Conservation (phyloP, 1,140 invertebrate species). For the Cotesia chilonis region DNA sequence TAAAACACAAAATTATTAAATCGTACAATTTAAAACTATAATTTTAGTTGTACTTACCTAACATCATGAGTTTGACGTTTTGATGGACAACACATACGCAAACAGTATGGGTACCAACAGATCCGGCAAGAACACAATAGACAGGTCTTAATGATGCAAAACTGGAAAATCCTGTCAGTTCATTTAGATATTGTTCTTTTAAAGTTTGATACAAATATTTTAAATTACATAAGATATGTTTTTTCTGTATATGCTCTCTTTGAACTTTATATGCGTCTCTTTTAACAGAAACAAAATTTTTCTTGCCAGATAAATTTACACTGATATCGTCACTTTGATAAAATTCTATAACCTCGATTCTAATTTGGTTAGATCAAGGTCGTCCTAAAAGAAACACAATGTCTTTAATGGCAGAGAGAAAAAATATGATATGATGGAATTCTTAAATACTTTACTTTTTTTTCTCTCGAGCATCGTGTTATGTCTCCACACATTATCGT, state of each 20-base stretch:
- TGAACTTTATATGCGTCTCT: background rate
- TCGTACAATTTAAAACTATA: slow-evolving; percentile 1
- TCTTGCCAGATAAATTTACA: slow-evolving; percentile 12
- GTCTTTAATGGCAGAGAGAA: no score
- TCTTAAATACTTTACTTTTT: no score
- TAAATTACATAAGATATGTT: slow-evolving; percentile 3
- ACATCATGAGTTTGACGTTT: slow-evolving; percentile 32
- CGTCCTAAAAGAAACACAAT: no score
- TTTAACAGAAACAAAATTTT: slow-evolving; percentile 14
- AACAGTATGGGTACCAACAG: slow-evolving; percentile 33
- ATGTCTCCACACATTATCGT: background rate
- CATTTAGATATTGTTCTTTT: slow-evolving; percentile 27
- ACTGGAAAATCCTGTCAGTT: background rate
- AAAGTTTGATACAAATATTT: slow-evolving; percentile 7
- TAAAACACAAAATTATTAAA: slow-evolving; percentile 1
- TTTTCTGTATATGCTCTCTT: slow-evolving; percentile 25
- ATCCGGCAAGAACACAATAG: slow-evolving; percentile 31
- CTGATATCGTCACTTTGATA: no score
- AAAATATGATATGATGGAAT: no score
- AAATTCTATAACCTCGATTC: no score
- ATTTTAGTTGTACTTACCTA: slow-evolving; percentile 19
- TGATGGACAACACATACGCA: slow-evolving; percentile 30
- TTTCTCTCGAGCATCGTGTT: background rate
- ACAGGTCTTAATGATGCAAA: slow-evolving; percentile 25
- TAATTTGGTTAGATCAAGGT: no score